Evolutionary conservation across 2,797 vertebrate species (phyloP), one percentile per base, ranked within the genome.

Genomic region (Lateolabrax maculatus): DNA sequence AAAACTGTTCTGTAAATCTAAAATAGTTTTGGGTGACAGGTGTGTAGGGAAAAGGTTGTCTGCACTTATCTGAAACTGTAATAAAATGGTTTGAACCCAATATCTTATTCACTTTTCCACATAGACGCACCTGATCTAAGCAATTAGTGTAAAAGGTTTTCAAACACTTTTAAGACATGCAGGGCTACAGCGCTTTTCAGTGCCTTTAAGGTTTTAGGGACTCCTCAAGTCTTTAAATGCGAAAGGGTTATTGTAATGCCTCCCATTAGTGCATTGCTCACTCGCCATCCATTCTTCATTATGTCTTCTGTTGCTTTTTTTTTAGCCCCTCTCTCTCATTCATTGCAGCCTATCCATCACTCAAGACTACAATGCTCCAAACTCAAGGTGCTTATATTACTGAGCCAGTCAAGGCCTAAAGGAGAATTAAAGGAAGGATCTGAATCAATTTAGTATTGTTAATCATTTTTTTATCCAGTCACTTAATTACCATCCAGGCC

Each of bases 381-480:
- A 13, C 27, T 72, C 15, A 51, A 41, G 57, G 46, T 69, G 15
- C 49, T 56, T 44, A 31, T 51, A 36, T 55, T 37, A 29, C 65
- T 37, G 15, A 41, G 19, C 34, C 70, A 39, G 56, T 37, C 49
- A 16, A 62, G 9, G 19, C 10, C 36, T 53, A 11, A 60, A 44
- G 3, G 12, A 25, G 27, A 71, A 48, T 52, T 36, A 51, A 79
- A 75, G 9, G 8, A 72, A 60, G 55, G 66, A n/a, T 61, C 15
- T 63, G 8, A 77, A 76, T 65, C 23, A 25, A 18, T 83, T 69
- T 60, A 31, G 15, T 46, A 25, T 60, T 67, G 75, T 73, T 60
- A 76, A 80, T 74, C 75, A 78, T 61, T 70, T 44, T n/a, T 70
- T 31, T 51, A 70, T 44, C 9, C n/a, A 51, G 52, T 21, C 15